Percentiles rank a stretch among this genome's conserved stretches.
These are phyloP conservation scores for Callionymus lyra DNA, from an alignment of 2,113 vertebrate genomes.

Conservation along the genomic window DNA sequence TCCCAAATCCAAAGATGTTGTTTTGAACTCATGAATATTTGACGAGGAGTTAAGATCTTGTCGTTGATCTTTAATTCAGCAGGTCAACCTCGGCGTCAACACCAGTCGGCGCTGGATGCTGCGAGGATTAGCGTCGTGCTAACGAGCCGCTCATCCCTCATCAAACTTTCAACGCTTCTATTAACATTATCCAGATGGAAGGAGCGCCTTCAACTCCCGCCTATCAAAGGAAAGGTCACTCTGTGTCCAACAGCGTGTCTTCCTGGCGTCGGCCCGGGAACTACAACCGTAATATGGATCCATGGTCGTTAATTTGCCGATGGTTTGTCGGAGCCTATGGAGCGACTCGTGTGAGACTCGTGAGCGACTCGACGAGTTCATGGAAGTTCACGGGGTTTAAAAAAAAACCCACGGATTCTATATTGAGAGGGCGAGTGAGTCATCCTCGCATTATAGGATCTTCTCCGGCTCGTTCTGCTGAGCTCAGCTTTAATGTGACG, in stretches of 20 bases:
- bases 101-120: constrained; percentile 52
- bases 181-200: constrained; percentile 69
- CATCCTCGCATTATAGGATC: too few species aligned
- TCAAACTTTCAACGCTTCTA: constrained; percentile 71
- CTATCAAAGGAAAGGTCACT: constrained; percentile 64
- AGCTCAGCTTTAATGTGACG: too few species aligned
- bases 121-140: constrained; percentile 55
- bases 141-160: constrained; percentile 56
- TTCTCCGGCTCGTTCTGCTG: too few species aligned
- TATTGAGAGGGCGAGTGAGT: not conserved
- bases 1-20: not conserved
- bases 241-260: constrained; percentile 53
- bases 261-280: constrained; percentile 46
- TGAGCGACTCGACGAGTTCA: not conserved
- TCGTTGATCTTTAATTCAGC: constrained; percentile 71
- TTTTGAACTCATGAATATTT: constrained; percentile 49
- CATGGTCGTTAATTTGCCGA: constrained; percentile 39
- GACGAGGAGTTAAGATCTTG: constrained; percentile 53
- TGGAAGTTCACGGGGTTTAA: too few species aligned
- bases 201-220: constrained; percentile 43
- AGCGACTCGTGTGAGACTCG: constrained; percentile 9
- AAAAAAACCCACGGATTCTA: too few species aligned
- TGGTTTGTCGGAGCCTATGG: constrained; percentile 19
- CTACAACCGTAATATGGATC: constrained; percentile 55
- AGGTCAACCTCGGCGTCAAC: constrained; percentile 59